These are phyloP conservation scores for Drosophila serrata DNA, from an alignment of 1,140 invertebrate species.

Conservation along the genomic window DNA sequence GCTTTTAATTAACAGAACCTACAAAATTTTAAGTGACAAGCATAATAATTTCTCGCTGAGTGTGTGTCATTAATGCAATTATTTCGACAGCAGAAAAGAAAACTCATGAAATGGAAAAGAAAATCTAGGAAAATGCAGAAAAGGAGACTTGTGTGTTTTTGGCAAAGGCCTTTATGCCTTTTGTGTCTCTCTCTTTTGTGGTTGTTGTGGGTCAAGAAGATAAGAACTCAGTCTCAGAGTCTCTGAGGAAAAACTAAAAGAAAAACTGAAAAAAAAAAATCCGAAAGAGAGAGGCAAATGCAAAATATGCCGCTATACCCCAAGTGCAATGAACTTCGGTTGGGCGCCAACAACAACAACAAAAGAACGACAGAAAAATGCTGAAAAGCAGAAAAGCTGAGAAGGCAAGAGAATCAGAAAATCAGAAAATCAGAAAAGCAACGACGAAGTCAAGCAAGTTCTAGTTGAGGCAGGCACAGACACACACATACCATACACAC, in stretches of 20 bases:
- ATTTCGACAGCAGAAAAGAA: conserved; percentile 57
- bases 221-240: conserved; percentile 5
- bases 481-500: not conserved
- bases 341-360: conserved; percentile 30
- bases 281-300: conserved; percentile 50
- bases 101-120: not conserved
- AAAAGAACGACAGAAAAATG: conserved; percentile 24
- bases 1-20: conserved; percentile 79
- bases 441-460: conserved; percentile 79
- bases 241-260: conserved; percentile 16
- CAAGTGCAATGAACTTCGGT: conserved; percentile 78
- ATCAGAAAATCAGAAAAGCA: conserved; percentile 22
- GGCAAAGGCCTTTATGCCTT: conserved; percentile 21
- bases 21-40: conserved; percentile 72
- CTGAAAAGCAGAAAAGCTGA: conserved; percentile 21
- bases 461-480: conserved; percentile 74
- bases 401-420: conserved; percentile 26
- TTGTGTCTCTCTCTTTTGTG: not conserved
- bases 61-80: conserved; percentile 75
- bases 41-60: conserved; percentile 64
- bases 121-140: conserved; percentile 8
- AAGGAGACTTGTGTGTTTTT: conserved; percentile 33
- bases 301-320: conserved; percentile 80
- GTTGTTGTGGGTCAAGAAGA: conserved; percentile 48
- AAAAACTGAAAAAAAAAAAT: conserved; percentile 16